Conservation (phyloP, 2,113 vertebrate species). For the Gymnorhina tibicen region DNA sequence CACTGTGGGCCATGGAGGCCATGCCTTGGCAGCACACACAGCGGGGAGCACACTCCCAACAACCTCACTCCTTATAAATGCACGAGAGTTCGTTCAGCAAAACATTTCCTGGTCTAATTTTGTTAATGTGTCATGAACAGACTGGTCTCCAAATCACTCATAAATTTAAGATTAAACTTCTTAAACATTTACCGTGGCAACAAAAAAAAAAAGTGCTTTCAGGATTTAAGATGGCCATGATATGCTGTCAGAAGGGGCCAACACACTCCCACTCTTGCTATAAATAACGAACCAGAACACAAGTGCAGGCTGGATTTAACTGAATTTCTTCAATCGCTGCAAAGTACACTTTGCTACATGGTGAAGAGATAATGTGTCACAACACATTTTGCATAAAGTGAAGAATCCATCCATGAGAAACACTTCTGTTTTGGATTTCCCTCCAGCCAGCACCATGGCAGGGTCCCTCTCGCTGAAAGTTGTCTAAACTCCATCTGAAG, state of each 20-base stretch:
- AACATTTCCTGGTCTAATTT: background rate
- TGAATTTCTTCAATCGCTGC: slow-evolving; percentile 36
- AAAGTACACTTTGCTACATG: slow-evolving; percentile 45
- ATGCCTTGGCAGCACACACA: background rate
- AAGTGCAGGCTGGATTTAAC: slow-evolving; percentile 41
- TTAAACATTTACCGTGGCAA: slow-evolving; percentile 39
- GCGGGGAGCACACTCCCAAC: background rate
- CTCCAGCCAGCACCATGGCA: background rate
- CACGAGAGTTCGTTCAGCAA: background rate
- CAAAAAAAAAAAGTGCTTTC: background rate
- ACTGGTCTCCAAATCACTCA: background rate
- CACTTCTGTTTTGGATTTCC: slow-evolving; percentile 22
- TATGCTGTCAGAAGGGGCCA: slow-evolving; percentile 62
- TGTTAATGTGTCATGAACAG: background rate
- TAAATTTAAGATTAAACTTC: slow-evolving; percentile 39
- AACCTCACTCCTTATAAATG: background rate
- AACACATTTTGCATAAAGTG: slow-evolving; percentile 59
- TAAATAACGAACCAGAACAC: slow-evolving; percentile 47
- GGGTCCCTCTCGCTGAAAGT: background rate
- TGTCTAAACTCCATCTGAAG: background rate
- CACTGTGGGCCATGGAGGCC: background rate
- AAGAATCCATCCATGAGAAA: slow-evolving; percentile 17
- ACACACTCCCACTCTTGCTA: slow-evolving; percentile 60
- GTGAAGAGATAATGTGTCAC: slow-evolving; percentile 51
- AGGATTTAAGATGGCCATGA: slow-evolving; percentile 51